Evolutionary conservation across 2,888 invertebrate species (phyloP), one percentile per base, ranked within the genome.

Genomic region (Oxystoma pomonae): DNA sequence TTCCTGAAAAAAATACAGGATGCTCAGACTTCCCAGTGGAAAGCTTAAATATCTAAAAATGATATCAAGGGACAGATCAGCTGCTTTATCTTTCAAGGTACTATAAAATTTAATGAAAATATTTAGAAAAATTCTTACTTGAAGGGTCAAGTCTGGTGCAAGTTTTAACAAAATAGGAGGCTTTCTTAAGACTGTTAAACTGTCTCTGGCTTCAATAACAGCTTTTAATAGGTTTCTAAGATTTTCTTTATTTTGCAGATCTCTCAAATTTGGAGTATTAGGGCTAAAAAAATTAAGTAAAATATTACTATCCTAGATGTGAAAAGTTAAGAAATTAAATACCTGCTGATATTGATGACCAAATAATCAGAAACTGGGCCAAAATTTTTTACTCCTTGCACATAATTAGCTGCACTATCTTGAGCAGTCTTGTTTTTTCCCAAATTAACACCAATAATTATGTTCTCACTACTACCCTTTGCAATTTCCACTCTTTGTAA

Each of bases 261-360:
- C 83, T 63, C 98, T 84, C 58, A 99, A 81, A 0, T 96, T 96
- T 1, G 94, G 93, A 0, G 98, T 99, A 76, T 99, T 99, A 0
- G 98, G 98, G 79, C 98, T 94, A n/a, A n/a, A n/a, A n/a, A n/a
- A n/a, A n/a, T n/a, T n/a, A n/a, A n/a, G n/a, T n/a, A n/a, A n/a
- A 64, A 81, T 83, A 75, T 57, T 22, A 3, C 16, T 20, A 57
- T 57, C n/a, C 17, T n/a, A 2, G n/a, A 59, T 22, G 16, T 55
- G 61, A 67, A 60, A 81, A 87, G 96, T 96, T 2, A 99, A 88
- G 87, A 91, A n/a, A n/a, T n/a, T n/a, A n/a, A n/a, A n/a, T n/a
- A n/a, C n/a, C n/a, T n/a, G 76, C 96, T 97, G 2, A 99, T 84
- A 81, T 99, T 99, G 64, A 99, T 90, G 0, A 98, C 98, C 73